A percentile compares a stretch with the other conserved stretches of the same genome.
Evolutionary conservation across 2,113 vertebrate species (phyloP).

Genomic region (Ammospiza nelsoni): DNA sequence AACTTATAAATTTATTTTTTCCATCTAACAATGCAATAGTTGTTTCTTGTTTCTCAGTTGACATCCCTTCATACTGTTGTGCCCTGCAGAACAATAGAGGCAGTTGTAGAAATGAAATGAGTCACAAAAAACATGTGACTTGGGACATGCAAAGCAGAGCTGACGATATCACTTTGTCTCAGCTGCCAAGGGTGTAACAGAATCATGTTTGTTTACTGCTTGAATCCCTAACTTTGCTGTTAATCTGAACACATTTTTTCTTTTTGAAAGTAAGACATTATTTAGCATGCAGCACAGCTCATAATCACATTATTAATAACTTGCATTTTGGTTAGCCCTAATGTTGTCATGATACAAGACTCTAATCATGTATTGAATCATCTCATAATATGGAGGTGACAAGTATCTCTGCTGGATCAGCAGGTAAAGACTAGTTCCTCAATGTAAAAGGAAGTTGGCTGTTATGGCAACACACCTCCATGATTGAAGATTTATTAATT

Average conservation of each 20-base stretch:
- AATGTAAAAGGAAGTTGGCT: neutral
- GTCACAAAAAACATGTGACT: constrained; percentile 50
- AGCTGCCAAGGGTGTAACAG: constrained; percentile 9
- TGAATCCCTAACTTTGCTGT: neutral
- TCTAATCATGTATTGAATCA: neutral
- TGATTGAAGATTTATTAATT: neutral
- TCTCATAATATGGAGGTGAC: neutral
- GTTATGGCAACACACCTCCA: neutral
- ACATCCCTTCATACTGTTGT: neutral
- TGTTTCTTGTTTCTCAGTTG: constrained; percentile 15
- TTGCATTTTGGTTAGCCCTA: neutral
- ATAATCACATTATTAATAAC: neutral
- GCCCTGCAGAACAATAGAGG: constrained; percentile 19
- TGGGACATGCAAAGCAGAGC: neutral
- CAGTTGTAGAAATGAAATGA: constrained; percentile 47
- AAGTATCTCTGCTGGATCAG: neutral
- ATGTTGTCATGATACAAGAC: neutral
- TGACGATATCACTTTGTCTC: neutral
- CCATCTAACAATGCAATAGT: neutral
- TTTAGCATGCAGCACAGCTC: neutral
- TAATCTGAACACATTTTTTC: neutral
- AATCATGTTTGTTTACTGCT: constrained; percentile 16
- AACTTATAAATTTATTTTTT: neutral
- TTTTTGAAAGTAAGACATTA: neutral
- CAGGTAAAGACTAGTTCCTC: neutral